Conservation (phyloP, 2,113 vertebrate species). For the Sinosuthora webbiana region DNA sequence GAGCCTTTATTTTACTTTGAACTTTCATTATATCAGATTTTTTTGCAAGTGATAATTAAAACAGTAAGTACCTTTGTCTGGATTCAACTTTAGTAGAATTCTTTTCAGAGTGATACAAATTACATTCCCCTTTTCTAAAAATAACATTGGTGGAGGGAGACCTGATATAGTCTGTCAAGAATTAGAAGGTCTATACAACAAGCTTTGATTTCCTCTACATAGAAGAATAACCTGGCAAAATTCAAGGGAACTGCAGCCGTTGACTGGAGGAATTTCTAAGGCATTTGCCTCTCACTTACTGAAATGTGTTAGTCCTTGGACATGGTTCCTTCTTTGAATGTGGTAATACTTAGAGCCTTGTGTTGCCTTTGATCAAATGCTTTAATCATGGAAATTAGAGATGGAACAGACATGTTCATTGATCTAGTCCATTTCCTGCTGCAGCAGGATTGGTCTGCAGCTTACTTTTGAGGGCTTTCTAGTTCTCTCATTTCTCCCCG, state of each 20-base stretch:
- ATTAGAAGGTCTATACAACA: not conserved
- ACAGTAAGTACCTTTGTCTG: conserved; percentile 52
- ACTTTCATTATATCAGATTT: not conserved
- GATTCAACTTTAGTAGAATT: conserved; percentile 30
- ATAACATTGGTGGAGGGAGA: not conserved
- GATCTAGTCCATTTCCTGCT: conserved; percentile 59
- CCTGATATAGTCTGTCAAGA: not conserved
- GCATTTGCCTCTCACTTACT: conserved; percentile 62
- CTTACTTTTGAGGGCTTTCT: conserved; percentile 44
- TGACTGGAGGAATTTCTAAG: conserved; percentile 46
- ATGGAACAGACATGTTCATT: conserved; percentile 64
- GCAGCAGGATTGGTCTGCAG: conserved; percentile 10
- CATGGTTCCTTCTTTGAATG: conserved; percentile 56
- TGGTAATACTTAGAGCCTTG: conserved; percentile 68
- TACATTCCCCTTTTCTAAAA: conserved; percentile 8
- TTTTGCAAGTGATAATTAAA: conserved; percentile 50
- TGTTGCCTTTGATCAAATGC: conserved; percentile 63
- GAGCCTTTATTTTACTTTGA: conserved; percentile 33
- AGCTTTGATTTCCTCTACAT: conserved; percentile 32
- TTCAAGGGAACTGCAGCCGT: not conserved
- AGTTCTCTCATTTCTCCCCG: conserved; percentile 23
- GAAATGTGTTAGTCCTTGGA: conserved; percentile 68
- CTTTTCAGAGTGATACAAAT: conserved; percentile 28
- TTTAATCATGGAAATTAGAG: conserved; percentile 73
- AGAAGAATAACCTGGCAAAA: conserved; percentile 33